These are phyloP conservation scores for Thalassarche chlororhynchos DNA, from an alignment of 2,113 vertebrate genomes.

Conservation along the genomic window DNA sequence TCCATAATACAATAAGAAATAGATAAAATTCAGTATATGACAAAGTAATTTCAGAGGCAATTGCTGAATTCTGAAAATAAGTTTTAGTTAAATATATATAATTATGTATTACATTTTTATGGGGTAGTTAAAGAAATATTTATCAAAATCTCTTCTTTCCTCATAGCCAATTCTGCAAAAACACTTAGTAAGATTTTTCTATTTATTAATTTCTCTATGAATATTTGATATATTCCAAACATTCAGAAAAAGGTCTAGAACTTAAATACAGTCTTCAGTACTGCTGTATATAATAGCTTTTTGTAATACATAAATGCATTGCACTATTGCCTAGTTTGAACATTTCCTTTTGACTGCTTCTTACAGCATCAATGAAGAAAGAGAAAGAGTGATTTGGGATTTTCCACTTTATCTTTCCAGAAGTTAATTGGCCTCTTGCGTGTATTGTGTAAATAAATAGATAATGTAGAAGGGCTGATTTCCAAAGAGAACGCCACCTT, in stretches of 20 bases:
- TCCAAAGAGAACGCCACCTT: neutral
- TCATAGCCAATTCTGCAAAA: neutral
- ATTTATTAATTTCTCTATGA: neutral
- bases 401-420: neutral
- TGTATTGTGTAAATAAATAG: neutral
- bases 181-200: neutral
- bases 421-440: neutral
- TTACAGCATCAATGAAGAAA: neutral
- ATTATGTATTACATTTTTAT: neutral
- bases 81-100: neutral
- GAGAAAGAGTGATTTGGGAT: neutral
- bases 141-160: neutral
- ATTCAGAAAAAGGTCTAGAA: neutral
- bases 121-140: neutral
- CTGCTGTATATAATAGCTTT: neutral
- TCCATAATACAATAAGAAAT: neutral
- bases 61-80: neutral
- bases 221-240: neutral
- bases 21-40: neutral
- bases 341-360: neutral
- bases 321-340: neutral
- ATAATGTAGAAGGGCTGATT: neutral
- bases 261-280: neutral
- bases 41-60: neutral
- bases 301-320: neutral